Percentiles rank a stretch among this genome's conserved stretches.
Conservation (phyloP, 2,113 vertebrate species). For the Cheilinus undulatus region DNA sequence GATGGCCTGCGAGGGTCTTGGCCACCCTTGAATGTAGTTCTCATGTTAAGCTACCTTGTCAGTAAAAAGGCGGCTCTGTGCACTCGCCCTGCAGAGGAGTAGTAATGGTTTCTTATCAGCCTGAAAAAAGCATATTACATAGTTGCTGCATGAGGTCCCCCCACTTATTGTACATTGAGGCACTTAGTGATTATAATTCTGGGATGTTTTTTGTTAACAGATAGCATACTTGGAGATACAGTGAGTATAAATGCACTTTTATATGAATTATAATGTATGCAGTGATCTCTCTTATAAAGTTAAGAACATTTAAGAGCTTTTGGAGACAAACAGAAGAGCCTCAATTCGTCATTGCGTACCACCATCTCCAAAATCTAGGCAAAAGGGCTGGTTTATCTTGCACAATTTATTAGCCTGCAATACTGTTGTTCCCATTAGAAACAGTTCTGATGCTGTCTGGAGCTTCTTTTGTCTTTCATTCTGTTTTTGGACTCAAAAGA, state of each 20-base stretch:
- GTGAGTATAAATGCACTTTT: background rate
- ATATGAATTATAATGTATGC: constrained; percentile 1
- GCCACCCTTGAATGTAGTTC: constrained; percentile 63
- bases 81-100: constrained; percentile 40
- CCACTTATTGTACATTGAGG: constrained; percentile 18
- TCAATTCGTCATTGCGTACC: background rate
- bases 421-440: too few relatives aligned
- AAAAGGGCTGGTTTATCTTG: background rate
- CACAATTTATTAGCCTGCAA: too few relatives aligned
- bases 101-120: constrained; percentile 62
- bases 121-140: constrained; percentile 1
- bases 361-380: background rate
- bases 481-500: too few relatives aligned
- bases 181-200: constrained; percentile 35
- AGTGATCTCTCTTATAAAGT: constrained; percentile 1
- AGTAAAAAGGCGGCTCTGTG: constrained; percentile 50
- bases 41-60: constrained; percentile 64
- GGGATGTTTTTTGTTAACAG: constrained; percentile 35
- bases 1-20: constrained; percentile 63
- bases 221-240: background rate
- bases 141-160: constrained; percentile 21
- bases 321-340: constrained; percentile 1
- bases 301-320: constrained; percentile 12
- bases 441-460: too few relatives aligned
- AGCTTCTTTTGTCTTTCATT: too few relatives aligned